Evolutionary conservation across 1,140 invertebrate species (phyloP).

Genomic region (Drosophila lini): DNA sequence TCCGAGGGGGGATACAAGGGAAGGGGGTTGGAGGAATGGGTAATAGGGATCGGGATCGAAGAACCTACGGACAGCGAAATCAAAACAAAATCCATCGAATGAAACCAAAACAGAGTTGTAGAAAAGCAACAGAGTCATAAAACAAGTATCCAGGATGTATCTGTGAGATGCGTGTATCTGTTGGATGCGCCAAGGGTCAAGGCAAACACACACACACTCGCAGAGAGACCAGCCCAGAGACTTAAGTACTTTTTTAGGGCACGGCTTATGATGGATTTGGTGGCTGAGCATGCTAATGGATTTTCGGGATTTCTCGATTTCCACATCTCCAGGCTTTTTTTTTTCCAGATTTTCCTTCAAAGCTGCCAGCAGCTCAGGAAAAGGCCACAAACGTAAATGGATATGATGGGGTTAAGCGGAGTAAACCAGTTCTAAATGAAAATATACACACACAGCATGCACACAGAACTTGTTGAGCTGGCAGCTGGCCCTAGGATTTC

Average conservation of each 20-base stretch:
- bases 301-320: constrained; percentile 43
- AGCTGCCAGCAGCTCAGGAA: constrained; percentile 33
- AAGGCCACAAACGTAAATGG: constrained; percentile 63
- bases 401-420: constrained; percentile 63
- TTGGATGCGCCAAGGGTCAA: constrained; percentile 58
- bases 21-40: constrained; percentile 17
- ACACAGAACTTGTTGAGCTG: constrained; percentile 66
- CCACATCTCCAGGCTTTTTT: constrained; percentile 1
- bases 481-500: constrained; percentile 47
- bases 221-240: not conserved
- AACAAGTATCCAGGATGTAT: constrained; percentile 78
- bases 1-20: not conserved
- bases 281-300: constrained; percentile 75
- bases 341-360: constrained; percentile 30
- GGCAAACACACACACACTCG: constrained; percentile 53
- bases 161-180: constrained; percentile 9
- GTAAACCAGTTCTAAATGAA: constrained; percentile 72
- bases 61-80: constrained; percentile 54
- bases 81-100: constrained; percentile 75
- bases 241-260: constrained; percentile 60
- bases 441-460: constrained; percentile 44
- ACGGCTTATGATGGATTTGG: constrained; percentile 74
- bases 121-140: constrained; percentile 73
- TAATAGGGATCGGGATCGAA: constrained; percentile 16
- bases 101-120: constrained; percentile 72